Evolutionary conservation across 2,797 vertebrate species (phyloP), one percentile per base, ranked within the genome.

Genomic region (Zonotrichia albicollis): DNA sequence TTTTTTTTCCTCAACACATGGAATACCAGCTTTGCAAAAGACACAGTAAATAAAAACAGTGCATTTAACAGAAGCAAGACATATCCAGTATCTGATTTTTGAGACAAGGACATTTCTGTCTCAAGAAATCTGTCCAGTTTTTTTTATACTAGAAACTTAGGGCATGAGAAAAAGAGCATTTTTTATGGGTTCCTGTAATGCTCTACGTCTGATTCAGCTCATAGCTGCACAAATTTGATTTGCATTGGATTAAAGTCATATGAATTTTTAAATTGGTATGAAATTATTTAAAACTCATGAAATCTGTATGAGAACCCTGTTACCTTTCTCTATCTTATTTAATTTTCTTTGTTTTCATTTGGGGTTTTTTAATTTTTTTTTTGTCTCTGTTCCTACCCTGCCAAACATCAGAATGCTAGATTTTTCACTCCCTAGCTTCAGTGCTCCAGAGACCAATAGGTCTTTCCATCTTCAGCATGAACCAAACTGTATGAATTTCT

Each of bases 241-340:
- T 87, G 46, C 32, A 77, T 64, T 88, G 61, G 16, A 90, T 67
- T 81, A 92, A 77, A 90, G 5, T 8, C 8, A 30, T 30, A 61
- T 68, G 16, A 91, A 91, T 87, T 84, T 94, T 84, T 66, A 40
- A 78, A 57, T 43, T 58, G 13, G 46, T 90, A 68, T 16, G 22
- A 55, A 67, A 62, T 76, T 57, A 66, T 80, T 82, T 85, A 84
- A 91, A 94, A 70, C 60, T 82, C 25, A 42, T 84, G 16, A 81
- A 87, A 82, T 36, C 50, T 84, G 16, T 48, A 74, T 90, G 25
- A 89, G 19, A 87, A 19, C 7, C 9, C 17, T 46, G 36, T 43
- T 89, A 79, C 16, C 3, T 38, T 72, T 66, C 30, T 62, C 34
- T 60, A 4, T 42, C 26, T 57, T 75, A 38, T 55, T 78, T 58